Conservation (phyloP, 2,888 invertebrate genomes). For the Phymatocera aterrima region DNA sequence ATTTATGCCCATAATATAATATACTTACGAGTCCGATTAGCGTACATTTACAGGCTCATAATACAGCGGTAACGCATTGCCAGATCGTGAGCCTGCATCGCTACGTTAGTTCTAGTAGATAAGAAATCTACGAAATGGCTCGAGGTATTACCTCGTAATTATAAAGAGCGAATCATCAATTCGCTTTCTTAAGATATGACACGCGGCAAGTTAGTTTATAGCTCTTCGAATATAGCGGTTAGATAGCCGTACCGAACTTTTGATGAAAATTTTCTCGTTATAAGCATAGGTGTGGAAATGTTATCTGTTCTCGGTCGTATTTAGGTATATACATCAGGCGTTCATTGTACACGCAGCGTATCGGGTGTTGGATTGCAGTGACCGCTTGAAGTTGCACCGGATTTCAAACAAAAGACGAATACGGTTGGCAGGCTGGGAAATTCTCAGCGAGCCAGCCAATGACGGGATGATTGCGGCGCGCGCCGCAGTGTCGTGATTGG, state of each 20-base stretch:
- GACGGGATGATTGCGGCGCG: too few species aligned
- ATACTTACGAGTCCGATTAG: not conserved
- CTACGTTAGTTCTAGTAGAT: too few species aligned
- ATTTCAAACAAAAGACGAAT: too few species aligned
- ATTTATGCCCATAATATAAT: constrained; percentile 1
- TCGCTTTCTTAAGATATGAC: constrained; percentile 17
- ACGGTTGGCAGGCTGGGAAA: too few species aligned
- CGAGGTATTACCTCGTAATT: constrained; percentile 14
- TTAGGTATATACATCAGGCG: too few species aligned
- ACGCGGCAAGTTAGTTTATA: constrained; percentile 14
- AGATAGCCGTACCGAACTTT: constrained; percentile 33
- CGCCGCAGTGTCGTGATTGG: too few species aligned
- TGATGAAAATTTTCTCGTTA: constrained; percentile 11
- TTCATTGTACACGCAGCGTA: too few species aligned
- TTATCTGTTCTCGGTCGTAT: too few species aligned
- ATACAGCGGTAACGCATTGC: not conserved
- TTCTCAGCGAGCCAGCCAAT: too few species aligned
- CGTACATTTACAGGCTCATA: not conserved
- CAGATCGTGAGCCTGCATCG: not conserved
- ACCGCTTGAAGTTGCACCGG: too few species aligned
- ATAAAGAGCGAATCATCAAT: constrained; percentile 16
- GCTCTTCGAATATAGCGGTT: constrained; percentile 12
- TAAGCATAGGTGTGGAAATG: too few species aligned
- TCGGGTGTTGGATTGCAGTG: too few species aligned
- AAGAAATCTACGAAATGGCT: not conserved